Evolutionary conservation across 1,140 invertebrate species (phyloP).

Genomic region (Drosophila repleta): DNA sequence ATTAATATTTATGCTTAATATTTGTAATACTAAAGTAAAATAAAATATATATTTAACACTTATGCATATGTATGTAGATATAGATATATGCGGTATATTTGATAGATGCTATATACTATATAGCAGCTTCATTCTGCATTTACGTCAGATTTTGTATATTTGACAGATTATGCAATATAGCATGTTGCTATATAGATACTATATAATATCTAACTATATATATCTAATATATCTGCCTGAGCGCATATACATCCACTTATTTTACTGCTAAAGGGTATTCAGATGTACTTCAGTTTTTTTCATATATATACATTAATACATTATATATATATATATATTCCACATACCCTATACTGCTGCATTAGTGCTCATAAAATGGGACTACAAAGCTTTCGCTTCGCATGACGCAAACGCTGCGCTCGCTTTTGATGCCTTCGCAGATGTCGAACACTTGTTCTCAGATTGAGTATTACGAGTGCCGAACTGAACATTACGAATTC

Average conservation of each 20-base stretch:
- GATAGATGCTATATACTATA: no score
- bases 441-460: constrained; percentile 30
- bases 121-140: no score
- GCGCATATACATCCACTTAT: not conserved
- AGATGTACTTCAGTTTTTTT: not conserved
- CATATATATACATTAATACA: not conserved
- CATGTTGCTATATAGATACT: no score
- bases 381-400: constrained; percentile 2
- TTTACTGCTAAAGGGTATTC: not conserved
- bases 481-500: not conserved
- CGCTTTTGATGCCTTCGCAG: constrained; percentile 10
- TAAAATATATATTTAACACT: no score
- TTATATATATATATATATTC: not conserved
- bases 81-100: no score
- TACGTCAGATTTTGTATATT: no score
- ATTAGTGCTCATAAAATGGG: not conserved
- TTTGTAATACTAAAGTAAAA: no score
- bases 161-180: no score
- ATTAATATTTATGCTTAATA: no score
- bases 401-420: constrained; percentile 27
- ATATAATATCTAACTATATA: no score
- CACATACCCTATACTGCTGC: not conserved
- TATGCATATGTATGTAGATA: no score
- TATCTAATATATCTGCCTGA: no score
- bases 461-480: constrained; percentile 6